Base-by-base conservation (phyloP, 2,113 vertebrate species). In the Microcebus tavaratra region DNA sequence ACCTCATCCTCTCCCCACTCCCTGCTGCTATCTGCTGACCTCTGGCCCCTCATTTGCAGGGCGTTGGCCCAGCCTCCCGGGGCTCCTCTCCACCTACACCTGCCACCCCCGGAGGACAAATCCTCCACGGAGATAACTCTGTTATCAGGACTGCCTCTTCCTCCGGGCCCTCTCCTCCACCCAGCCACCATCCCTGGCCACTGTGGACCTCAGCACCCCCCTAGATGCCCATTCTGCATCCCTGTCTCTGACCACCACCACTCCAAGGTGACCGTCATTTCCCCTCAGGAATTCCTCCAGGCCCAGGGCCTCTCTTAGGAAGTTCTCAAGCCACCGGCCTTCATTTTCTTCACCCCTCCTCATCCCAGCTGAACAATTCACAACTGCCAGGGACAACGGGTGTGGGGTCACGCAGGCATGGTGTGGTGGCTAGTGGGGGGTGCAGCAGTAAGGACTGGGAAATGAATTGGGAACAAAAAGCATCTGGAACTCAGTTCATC, bases 21-120 rank as follows among this genome's bases (percentile, higher is more conserved):
- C 53, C 23, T 13, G 13, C 0, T 21, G 48, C 36, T 53, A 34
- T 36, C 57, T 63, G 3, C 57, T 17, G 80, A 55, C 57, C 20
- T 17, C 67, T 94, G 61, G 25, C 14, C 29, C n/a, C 15, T 45
- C 15, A 18, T 55, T 57, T 50, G 63, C 4, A 1, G 39, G 65
- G 42, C 15, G 53, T 75, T 75, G 39, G 48, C 48, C 63, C 63
- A 45, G 63, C 72, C 21, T 91, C 48, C 76, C 53, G 13, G 36
- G 29, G 20, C 42, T 39, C 53, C 34, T 83, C 34, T 75, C 21
- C 53, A 50, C 10, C 34, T 1, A 70, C 0, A 50, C 6, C 57
- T 55, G 39, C 29, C 20, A 6, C 8, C 0, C 31, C 3, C 21
- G 0, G 5, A 6, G 23, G 80, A 82, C 8, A 34, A 39, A 1